phyloP scores from a whole-genome alignment of 2,888 invertebrate genomes.

The Catocala fraxini region DNA sequence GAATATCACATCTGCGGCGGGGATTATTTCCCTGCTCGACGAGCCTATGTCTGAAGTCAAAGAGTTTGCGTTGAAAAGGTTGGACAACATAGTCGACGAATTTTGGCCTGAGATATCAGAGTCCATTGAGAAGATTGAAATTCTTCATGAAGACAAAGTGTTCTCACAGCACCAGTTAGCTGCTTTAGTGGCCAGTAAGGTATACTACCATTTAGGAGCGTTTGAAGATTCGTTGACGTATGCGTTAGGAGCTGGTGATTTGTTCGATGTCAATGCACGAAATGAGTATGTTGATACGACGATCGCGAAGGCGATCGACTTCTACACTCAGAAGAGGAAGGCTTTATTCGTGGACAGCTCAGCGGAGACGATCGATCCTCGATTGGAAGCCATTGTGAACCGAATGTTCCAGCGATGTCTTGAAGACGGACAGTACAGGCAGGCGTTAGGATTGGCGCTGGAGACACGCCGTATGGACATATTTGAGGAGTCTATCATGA shows the following conservation, averaged over 20 bases:
- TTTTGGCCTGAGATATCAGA: constrained; percentile 99
- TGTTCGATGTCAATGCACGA: constrained; percentile 97
- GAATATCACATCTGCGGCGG: constrained; percentile 90
- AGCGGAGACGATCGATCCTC: constrained; percentile 91
- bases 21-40: constrained; percentile 98
- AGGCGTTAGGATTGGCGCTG: constrained; percentile 98
- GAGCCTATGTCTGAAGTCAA: constrained; percentile 98
- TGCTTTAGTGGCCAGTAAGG: constrained; percentile 99
- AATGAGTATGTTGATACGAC: constrained; percentile 99
- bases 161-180: constrained; percentile 97
- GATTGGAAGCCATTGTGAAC: constrained; percentile 97
- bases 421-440: constrained; percentile 97
- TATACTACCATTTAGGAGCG: constrained; percentile 98
- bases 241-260: constrained; percentile 97
- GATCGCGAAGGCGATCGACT: constrained; percentile 98
- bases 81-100: constrained; percentile 97
- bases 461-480: constrained; percentile 99
- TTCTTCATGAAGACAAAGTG: constrained; percentile 96
- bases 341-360: constrained; percentile 90
- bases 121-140: constrained; percentile 98
- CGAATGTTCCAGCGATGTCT: constrained; percentile 99
- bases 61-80: constrained; percentile 96
- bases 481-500: constrained; percentile 96
- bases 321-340: constrained; percentile 96
- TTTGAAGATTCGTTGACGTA: constrained; percentile 99